phyloP scores from a whole-genome alignment of 1,140 invertebrate genomes.

The Probaryconus sp. region DNA sequence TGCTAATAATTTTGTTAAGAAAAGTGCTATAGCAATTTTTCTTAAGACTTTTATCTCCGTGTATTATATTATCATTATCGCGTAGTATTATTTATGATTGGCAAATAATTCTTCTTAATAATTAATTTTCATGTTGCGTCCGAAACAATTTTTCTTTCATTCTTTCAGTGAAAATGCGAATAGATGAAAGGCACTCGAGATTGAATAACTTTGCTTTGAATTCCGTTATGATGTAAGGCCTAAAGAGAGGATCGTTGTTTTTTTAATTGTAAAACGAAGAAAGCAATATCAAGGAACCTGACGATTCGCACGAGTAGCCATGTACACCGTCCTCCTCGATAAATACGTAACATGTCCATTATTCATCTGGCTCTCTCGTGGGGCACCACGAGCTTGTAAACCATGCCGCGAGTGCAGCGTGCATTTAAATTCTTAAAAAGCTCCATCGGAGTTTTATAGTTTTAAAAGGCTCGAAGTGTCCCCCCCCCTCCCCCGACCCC shows the following conservation, averaged over 20 bases:
- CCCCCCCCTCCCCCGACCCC: too few species aligned
- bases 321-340: slow-evolving; percentile 50
- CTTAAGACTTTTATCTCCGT: too few species aligned
- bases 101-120: too few species aligned
- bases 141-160: too few species aligned
- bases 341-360: slow-evolving; percentile 63
- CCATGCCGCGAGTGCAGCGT: slow-evolving; percentile 39
- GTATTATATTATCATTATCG: too few species aligned
- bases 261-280: slow-evolving; percentile 39
- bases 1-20: too few species aligned
- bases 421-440: slow-evolving; percentile 65
- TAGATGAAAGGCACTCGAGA: too few species aligned
- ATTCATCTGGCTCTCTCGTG: slow-evolving; percentile 58
- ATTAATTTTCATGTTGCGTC: too few species aligned
- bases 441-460: slow-evolving; percentile 58
- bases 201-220: too few species aligned
- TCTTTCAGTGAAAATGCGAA: too few species aligned
- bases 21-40: too few species aligned
- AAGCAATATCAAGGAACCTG: slow-evolving; percentile 21
- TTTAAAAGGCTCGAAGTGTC: slow-evolving; percentile 59
- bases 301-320: slow-evolving; percentile 49
- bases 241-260: slow-evolving; percentile 1
- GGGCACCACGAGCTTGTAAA: slow-evolving; percentile 54
- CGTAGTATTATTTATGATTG: too few species aligned
- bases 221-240: background rate